A percentile compares a stretch with the other conserved stretches of the same genome.
phyloP scores from a whole-genome alignment of 2,888 invertebrate genomes.

The Scaptomyza flava region DNA sequence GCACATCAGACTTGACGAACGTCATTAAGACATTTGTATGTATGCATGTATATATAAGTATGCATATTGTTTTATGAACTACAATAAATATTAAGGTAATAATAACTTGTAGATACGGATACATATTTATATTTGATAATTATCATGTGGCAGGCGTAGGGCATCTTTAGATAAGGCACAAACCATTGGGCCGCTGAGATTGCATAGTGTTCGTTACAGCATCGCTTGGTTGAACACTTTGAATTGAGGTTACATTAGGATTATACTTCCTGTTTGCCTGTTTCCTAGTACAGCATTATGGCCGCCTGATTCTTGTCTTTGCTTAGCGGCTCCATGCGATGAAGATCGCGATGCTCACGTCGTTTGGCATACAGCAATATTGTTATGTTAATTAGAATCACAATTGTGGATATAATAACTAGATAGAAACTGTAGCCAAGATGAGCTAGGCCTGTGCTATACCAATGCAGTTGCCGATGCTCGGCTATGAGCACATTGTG shows the following conservation, averaged over 20 bases:
- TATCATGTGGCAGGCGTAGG: slow-evolving; percentile 63
- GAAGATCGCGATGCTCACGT: slow-evolving; percentile 76
- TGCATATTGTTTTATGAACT: slow-evolving; percentile 32
- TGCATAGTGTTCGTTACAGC: slow-evolving; percentile 35
- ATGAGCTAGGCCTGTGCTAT: slow-evolving; percentile 91
- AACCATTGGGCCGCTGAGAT: slow-evolving; percentile 67
- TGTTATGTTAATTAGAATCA: slow-evolving; percentile 81
- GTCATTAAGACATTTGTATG: background rate
- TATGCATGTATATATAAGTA: slow-evolving; percentile 5
- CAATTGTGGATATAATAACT: slow-evolving; percentile 82
- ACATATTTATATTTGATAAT: slow-evolving; percentile 18
- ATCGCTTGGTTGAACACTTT: slow-evolving; percentile 41
- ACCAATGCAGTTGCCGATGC: slow-evolving; percentile 92
- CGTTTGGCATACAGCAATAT: slow-evolving; percentile 79
- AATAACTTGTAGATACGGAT: slow-evolving; percentile 17
- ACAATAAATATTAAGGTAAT: slow-evolving; percentile 30
- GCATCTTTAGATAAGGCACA: slow-evolving; percentile 69
- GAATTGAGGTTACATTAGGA: slow-evolving; percentile 62
- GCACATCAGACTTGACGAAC: slow-evolving; percentile 39
- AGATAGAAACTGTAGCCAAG: slow-evolving; percentile 94
- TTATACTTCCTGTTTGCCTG: slow-evolving; percentile 6
- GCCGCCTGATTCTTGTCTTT: slow-evolving; percentile 83
- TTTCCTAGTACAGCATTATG: slow-evolving; percentile 83
- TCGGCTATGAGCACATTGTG: slow-evolving; percentile 92
- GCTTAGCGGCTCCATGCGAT: slow-evolving; percentile 78